Conservation (phyloP, 2,888 invertebrate species). For the Nebria brevicollis region DNA sequence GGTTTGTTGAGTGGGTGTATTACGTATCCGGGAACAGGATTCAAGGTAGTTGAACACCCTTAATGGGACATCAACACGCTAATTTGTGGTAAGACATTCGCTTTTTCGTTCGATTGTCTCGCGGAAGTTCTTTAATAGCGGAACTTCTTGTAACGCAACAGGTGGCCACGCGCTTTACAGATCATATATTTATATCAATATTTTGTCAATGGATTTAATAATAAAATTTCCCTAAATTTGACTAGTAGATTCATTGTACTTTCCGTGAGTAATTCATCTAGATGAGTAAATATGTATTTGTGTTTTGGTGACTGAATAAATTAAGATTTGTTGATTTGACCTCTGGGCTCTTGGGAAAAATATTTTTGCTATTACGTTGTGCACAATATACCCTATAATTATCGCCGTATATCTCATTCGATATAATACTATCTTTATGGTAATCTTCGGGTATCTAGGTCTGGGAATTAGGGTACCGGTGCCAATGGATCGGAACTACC, state of each 20-base stretch:
- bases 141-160: conserved; percentile 25
- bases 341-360: background rate
- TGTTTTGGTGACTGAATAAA: too few species aligned
- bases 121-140: conserved; percentile 50
- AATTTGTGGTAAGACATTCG: conserved; percentile 51
- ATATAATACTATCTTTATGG: conserved; percentile 30
- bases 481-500: conserved; percentile 16
- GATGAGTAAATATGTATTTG: too few species aligned
- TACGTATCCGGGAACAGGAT: conserved; percentile 54
- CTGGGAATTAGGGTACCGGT: conserved; percentile 24
- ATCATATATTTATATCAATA: background rate
- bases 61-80: conserved; percentile 48
- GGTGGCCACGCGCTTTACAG: conserved; percentile 19
- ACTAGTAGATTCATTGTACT: too few species aligned
- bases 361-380: background rate
- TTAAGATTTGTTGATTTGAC: too few species aligned
- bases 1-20: conserved; percentile 2
- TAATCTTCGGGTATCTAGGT: conserved; percentile 31
- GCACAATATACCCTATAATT: background rate
- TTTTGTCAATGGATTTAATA: background rate
- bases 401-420: background rate
- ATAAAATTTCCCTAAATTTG: too few species aligned
- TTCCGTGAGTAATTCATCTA: too few species aligned
- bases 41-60: conserved; percentile 57
- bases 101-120: conserved; percentile 45